Evolutionary conservation across 2,888 invertebrate species (phyloP).

Genomic region (Caenorhabditis parvicauda): DNA sequence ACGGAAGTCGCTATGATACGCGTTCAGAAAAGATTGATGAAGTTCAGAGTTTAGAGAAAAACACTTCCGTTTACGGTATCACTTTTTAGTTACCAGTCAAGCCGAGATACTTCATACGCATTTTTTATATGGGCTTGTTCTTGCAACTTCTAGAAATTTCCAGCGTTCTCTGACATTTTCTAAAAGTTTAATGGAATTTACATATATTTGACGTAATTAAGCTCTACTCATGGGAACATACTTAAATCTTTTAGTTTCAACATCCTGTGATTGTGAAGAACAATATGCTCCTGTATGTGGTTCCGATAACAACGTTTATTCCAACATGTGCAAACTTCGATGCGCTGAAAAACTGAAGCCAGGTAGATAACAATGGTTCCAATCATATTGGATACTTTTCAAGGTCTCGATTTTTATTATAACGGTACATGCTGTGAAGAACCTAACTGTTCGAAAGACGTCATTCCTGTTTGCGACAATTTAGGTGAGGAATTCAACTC

Average conservation of each 20-base stretch:
- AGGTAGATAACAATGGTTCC: slow-evolving; percentile 13
- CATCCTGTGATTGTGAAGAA: slow-evolving; percentile 48
- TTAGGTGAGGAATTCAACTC: slow-evolving; percentile 33
- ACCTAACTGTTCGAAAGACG: slow-evolving; percentile 31
- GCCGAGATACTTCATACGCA: not conserved
- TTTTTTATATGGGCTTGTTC: not conserved
- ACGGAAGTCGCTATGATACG: no score
- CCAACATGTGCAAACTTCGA: slow-evolving; percentile 44
- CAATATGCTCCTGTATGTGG: slow-evolving; percentile 51
- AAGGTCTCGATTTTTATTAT: slow-evolving; percentile 46
- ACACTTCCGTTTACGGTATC: no score
- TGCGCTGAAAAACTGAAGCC: slow-evolving; percentile 29
- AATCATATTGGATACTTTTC: slow-evolving; percentile 9
- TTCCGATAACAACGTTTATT: slow-evolving; percentile 49
- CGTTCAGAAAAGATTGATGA: no score
- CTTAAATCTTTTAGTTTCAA: no score
- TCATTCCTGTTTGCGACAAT: slow-evolving; percentile 50
- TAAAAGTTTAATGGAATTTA: not conserved
- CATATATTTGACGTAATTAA: not conserved
- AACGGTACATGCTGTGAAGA: slow-evolving; percentile 53
- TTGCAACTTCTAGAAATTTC: not conserved
- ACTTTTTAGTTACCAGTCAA: no score
- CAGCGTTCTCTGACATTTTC: not conserved
- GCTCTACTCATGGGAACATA: no score
- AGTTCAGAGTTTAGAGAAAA: no score